These are phyloP conservation scores for Aricia agestis DNA, from an alignment of 1,140 invertebrate species.

Conservation along the genomic window DNA sequence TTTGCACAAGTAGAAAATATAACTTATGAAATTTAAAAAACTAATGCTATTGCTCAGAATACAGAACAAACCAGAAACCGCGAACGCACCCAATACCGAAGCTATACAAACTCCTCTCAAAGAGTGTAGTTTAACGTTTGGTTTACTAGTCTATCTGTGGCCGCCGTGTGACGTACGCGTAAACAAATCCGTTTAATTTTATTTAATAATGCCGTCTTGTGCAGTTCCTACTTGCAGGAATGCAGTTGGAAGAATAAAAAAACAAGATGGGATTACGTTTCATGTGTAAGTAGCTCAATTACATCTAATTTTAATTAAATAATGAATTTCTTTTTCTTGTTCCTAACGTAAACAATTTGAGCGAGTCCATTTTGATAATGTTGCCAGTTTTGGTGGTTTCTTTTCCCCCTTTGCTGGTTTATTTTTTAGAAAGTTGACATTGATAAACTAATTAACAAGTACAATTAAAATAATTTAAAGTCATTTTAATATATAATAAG, in stretches of 20 bases:
- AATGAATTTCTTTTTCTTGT: neutral
- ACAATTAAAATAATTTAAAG: too few relatives aligned
- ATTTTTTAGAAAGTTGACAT: too few relatives aligned
- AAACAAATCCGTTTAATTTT: constrained; percentile 8
- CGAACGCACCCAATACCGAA: constrained; percentile 3
- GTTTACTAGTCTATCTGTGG: too few relatives aligned
- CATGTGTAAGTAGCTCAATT: constrained; percentile 19
- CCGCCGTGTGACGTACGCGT: neutral
- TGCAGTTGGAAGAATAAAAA: constrained; percentile 15
- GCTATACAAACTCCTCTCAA: constrained; percentile 7
- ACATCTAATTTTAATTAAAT: constrained; percentile 7
- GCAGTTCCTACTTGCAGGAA: constrained; percentile 17
- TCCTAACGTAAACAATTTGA: neutral
- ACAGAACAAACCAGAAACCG: constrained; percentile 4
- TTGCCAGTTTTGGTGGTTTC: neutral
- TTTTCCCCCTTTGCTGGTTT: too few relatives aligned
- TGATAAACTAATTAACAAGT: too few relatives aligned
- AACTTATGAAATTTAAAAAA: too few relatives aligned
- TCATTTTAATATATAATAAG: too few relatives aligned
- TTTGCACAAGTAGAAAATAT: too few relatives aligned
- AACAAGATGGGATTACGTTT: constrained; percentile 21
- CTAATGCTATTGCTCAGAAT: too few relatives aligned
- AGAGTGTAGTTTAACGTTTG: neutral
- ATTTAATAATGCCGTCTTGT: constrained; percentile 20
- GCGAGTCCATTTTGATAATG: neutral